Evolutionary conservation across 2,888 invertebrate species (phyloP), one percentile per base, ranked within the genome.

Genomic region (Zootermopsis nevadensis): DNA sequence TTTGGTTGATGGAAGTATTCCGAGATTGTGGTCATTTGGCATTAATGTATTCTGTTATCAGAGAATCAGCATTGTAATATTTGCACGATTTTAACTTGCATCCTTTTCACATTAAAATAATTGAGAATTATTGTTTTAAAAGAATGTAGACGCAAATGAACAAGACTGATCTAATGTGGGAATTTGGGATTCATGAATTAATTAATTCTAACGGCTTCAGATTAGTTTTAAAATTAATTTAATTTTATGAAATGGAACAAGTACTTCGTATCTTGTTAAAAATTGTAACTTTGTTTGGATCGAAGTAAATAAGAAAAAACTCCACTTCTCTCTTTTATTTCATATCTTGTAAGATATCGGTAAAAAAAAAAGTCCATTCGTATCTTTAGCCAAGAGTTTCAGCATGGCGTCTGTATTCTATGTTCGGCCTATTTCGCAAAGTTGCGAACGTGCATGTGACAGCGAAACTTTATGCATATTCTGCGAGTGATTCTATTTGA

Each of bases 401-500:
- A 10, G 27, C n/a, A 60, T n/a, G 8, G 60, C n/a, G 1, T 27
- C 27, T 60, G n/a, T 60, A 60, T 27, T 60, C 22, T 72, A 27
- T 30, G 35, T 53, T n/a, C n/a, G n/a, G n/a, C n/a, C 33, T 79
- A 55, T 79, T 35, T 79, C 35, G 38, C 79, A 38, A 79, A 79
- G 33, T 79, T 60, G 60, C 79, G 66, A 79, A 79, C 79, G 48
- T 66, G 79, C 79, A 66, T 60, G 27, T 60, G 79, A 79, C 79
- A 79, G 79, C 55, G 66, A n/a, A 79, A 66, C 79, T 79, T 79
- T 79, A 79, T 79, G 79, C 79, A 66, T 79, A 60, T 35, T 79
- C 66, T 31, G 79, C 60, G 79, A 79, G 66, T 79, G 79, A 79
- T 79, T 38, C 79, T 35, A 79, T 79, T 79, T n/a, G 79, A 60